Evolutionary conservation across 2,797 vertebrate genomes (phyloP).

Genomic region (Miichthys miiuy): DNA sequence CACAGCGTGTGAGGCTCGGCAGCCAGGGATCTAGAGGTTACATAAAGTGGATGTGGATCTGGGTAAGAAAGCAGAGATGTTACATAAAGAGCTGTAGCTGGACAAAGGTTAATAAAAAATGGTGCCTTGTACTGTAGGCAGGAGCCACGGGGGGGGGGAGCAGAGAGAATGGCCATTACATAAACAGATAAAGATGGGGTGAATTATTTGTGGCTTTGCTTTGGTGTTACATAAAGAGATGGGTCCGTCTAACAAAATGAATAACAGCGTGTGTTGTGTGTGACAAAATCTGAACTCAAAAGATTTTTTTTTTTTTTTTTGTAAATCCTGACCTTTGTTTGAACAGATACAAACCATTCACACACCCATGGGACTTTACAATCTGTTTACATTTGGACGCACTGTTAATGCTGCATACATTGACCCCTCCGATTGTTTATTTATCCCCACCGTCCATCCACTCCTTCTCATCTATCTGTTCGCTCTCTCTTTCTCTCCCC

Average conservation of each 20-base stretch:
- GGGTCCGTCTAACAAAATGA: slow-evolving; percentile 58
- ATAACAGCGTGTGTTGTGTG: slow-evolving; percentile 30
- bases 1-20: slow-evolving; percentile 61
- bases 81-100: slow-evolving; percentile 84
- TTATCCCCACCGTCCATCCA: slow-evolving; percentile 61
- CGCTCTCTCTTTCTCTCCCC: slow-evolving; percentile 8
- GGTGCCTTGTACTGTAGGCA: slow-evolving; percentile 75
- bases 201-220: slow-evolving; percentile 80
- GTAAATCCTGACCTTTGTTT: slow-evolving; percentile 10
- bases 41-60: slow-evolving; percentile 81
- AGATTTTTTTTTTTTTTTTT: slow-evolving; percentile 9
- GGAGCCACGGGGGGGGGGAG: slow-evolving; percentile 59
- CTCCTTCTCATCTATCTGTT: slow-evolving; percentile 47
- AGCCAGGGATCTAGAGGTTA: slow-evolving; percentile 76
- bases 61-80: slow-evolving; percentile 79
- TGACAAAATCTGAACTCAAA: slow-evolving; percentile 33
- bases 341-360: neutral
- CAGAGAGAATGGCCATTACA: slow-evolving; percentile 81
- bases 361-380: neutral
- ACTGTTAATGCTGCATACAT: slow-evolving; percentile 24
- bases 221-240: slow-evolving; percentile 82
- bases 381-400: slow-evolving; percentile 18
- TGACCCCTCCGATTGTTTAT: slow-evolving; percentile 69
- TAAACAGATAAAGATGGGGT: slow-evolving; percentile 84
- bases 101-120: slow-evolving; percentile 87